Percentiles rank a stretch among this genome's conserved stretches.
phyloP scores from a whole-genome alignment of 2,888 invertebrate species.

The Drosophila quinaria region DNA sequence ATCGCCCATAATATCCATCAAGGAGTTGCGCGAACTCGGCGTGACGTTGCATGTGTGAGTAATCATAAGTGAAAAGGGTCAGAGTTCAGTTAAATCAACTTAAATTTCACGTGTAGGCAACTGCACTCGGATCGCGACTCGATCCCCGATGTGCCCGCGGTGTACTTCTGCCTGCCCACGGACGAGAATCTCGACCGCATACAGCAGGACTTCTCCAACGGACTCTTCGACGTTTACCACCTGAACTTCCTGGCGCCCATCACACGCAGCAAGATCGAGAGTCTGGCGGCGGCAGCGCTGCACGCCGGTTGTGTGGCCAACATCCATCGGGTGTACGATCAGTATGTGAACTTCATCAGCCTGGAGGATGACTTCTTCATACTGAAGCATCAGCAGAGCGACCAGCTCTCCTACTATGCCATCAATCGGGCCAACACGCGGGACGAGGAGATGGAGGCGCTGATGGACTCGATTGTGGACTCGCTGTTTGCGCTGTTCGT shows the following conservation, averaged over 20 bases:
- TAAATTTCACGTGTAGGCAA: constrained; percentile 87
- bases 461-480: constrained; percentile 98
- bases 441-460: constrained; percentile 97
- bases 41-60: constrained; percentile 98
- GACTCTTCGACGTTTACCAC: constrained; percentile 97
- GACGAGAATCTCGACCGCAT: constrained; percentile 98
- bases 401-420: constrained; percentile 96
- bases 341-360: constrained; percentile 99
- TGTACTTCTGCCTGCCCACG: constrained; percentile 98
- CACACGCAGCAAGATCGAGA: constrained; percentile 96
- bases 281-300: constrained; percentile 96
- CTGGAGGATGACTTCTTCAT: constrained; percentile 99
- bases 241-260: constrained; percentile 99
- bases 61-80: background rate
- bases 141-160: constrained; percentile 99
- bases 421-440: constrained; percentile 97
- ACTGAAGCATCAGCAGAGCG: constrained; percentile 96
- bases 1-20: constrained; percentile 97
- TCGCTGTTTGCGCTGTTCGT: constrained; percentile 99
- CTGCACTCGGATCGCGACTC: constrained; percentile 94
- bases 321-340: constrained; percentile 98
- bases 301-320: constrained; percentile 95
- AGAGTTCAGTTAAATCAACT: background rate
- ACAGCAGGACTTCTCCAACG: constrained; percentile 94
- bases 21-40: constrained; percentile 97